Evolutionary conservation across 2,888 invertebrate species (phyloP), one percentile per base, ranked within the genome.

Genomic region (Drosophila borborema): DNA sequence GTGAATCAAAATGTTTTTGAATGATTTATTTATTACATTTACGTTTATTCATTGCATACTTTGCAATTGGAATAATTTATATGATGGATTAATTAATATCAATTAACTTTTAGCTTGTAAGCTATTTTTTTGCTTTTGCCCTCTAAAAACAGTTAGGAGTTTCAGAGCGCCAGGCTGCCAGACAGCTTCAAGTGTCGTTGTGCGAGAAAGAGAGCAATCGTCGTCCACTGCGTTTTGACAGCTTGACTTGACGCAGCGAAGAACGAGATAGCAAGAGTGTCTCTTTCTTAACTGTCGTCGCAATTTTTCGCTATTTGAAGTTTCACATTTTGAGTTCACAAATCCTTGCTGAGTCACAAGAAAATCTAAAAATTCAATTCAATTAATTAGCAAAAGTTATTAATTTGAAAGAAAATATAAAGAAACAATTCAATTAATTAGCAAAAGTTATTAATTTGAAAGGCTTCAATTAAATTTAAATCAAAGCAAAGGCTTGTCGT

Each of bases 221-320:
- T 31, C 6, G 20, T 5, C 43, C 14, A 16, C 18, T 20, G 58
- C 20, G 6, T 16, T 34, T 10, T 40, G 48, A 49, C 48, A 60
- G 49, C 28, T 60, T 48, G 48, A 40, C 38, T 48, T 48, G 5
- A 1, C 14, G 18, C 38, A 18, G 8, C 31, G 40, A 14, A 40
- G 28, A 74, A 40, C 23, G 40, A 48, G 55, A 67, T 23, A 28
- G 12, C 59, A 40, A 16, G 6, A 41, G 9, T n/a, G 4, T 5
- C 14, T 16, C 16, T 40, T 40, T 4, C 1, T 12, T 6, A 9
- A 23, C 64, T 55, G 72, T 18, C 71, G 41, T 23, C 53, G 53
- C 56, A 64, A 10, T 46, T 48, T 31, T 14, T 12, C 28, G 41
- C 36, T 45, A 8, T 36, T 56, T 61, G 41, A 9, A 46, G 31